A percentile compares a stretch with the other conserved stretches of the same genome.
phyloP scores from a whole-genome alignment of 2,113 vertebrate genomes.

The Madoqua kirkii region DNA sequence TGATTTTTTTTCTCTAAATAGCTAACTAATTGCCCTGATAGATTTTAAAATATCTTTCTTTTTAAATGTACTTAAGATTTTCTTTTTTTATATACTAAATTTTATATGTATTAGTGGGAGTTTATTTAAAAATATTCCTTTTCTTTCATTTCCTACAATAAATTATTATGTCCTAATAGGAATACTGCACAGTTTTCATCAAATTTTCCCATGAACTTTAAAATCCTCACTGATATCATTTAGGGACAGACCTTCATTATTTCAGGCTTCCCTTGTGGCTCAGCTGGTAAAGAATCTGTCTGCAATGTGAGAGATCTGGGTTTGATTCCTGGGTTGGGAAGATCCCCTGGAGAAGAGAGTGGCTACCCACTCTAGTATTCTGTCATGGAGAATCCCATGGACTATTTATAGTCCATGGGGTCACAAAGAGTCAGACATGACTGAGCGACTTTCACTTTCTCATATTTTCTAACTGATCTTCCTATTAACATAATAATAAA shows the following conservation, averaged over 20 bases:
- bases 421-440: not conserved
- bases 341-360: not conserved
- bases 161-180: not conserved
- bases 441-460: not conserved
- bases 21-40: not conserved
- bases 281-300: not conserved
- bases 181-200: not conserved
- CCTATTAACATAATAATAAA: constrained; percentile 35
- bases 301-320: not conserved
- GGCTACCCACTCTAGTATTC: not conserved
- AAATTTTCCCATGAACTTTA: constrained; percentile 15
- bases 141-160: not conserved
- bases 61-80: not conserved
- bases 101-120: not conserved
- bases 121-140: not conserved
- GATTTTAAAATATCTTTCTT: not conserved
- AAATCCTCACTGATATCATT: constrained; percentile 25
- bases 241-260: not conserved
- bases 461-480: constrained; percentile 26
- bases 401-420: not conserved
- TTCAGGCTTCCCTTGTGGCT: not conserved
- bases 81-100: not conserved
- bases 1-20: not conserved
- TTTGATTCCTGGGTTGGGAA: not conserved
- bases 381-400: not conserved